Percentiles rank a stretch among this genome's conserved stretches.
phyloP scores from a whole-genome alignment of 2,888 invertebrate genomes.

The Adela reaumurella region DNA sequence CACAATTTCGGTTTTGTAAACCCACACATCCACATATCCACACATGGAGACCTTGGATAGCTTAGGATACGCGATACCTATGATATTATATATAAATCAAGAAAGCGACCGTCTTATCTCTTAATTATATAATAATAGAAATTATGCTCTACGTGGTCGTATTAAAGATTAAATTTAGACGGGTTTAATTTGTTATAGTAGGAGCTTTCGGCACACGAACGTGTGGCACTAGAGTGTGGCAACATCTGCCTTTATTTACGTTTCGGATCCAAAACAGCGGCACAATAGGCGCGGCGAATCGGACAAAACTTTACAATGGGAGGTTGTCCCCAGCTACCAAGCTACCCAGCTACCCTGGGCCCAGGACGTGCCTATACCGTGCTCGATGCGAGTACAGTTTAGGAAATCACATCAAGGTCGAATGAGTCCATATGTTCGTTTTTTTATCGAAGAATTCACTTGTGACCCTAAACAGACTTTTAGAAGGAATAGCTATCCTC shows the following conservation, averaged over 20 bases:
- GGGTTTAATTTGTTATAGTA: neutral
- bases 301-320: slow-evolving; percentile 32
- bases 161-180: no score
- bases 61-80: slow-evolving; percentile 23
- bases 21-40: slow-evolving; percentile 38
- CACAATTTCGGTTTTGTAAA: slow-evolving; percentile 47
- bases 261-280: slow-evolving; percentile 44
- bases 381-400: no score
- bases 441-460: no score
- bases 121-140: no score
- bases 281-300: slow-evolving; percentile 46
- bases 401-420: neutral
- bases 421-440: no score
- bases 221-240: slow-evolving; percentile 27
- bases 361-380: no score
- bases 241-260: slow-evolving; percentile 57
- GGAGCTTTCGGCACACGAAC: slow-evolving; percentile 19
- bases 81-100: no score
- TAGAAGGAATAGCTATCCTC: no score
- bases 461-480: no score
- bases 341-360: slow-evolving; percentile 16
- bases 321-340: slow-evolving; percentile 10
- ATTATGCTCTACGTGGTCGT: no score
- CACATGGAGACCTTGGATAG: slow-evolving; percentile 21
- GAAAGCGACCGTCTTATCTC: no score